Percentiles rank a stretch among this genome's conserved stretches.
Conservation (phyloP, 2,113 vertebrate species). For the Candoia aspera region DNA sequence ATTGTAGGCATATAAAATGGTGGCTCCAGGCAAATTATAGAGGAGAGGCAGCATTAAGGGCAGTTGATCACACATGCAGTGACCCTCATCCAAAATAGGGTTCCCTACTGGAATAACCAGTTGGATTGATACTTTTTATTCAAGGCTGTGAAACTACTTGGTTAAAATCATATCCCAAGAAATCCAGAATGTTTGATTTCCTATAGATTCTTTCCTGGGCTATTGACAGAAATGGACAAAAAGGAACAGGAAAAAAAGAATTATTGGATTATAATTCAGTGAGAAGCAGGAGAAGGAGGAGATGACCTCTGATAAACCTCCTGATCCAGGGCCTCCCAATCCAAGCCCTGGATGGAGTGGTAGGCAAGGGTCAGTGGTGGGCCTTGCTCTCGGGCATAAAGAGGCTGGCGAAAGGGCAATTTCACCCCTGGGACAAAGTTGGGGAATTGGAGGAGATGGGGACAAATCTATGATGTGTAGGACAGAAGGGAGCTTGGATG, state of each 20-base stretch:
- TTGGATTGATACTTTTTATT: background rate
- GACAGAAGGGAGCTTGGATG: too few relatives aligned
- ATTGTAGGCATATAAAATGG: background rate
- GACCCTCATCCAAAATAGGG: background rate
- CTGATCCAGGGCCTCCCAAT: background rate
- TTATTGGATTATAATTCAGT: background rate
- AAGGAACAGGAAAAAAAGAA: background rate
- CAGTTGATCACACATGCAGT: background rate
- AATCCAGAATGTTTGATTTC: background rate
- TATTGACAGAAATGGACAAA: background rate
- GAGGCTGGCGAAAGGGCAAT: background rate
- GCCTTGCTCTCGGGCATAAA: background rate
- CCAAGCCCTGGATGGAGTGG: background rate
- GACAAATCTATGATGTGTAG: background rate
- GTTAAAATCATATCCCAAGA: background rate
- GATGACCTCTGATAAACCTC: background rate
- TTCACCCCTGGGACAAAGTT: background rate
- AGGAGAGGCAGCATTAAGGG: background rate
- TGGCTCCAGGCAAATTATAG: background rate
- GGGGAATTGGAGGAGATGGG: background rate
- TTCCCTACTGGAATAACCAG: background rate
- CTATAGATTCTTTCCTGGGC: background rate
- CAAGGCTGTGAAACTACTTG: background rate
- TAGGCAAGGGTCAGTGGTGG: background rate
- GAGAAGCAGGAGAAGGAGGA: background rate